Conservation (phyloP, 2,797 vertebrate species). For the Rhincodon typus region DNA sequence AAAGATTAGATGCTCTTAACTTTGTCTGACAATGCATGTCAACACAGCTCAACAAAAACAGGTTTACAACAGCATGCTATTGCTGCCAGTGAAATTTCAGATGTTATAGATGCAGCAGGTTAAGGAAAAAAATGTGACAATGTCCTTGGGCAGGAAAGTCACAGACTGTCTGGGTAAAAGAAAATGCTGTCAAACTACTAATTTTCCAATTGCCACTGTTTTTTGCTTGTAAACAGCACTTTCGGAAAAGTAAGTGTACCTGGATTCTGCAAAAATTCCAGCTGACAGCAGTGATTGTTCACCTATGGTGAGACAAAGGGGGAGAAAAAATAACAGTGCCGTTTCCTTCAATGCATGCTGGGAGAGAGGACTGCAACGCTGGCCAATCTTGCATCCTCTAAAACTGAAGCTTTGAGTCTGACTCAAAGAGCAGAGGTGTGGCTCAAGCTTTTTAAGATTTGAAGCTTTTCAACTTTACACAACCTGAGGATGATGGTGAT, state of each 20-base stretch:
- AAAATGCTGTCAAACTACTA: neutral
- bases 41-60: neutral
- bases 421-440: neutral
- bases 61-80: neutral
- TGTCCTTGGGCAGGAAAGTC: neutral
- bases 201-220: neutral
- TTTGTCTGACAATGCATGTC: neutral
- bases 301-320: too few species aligned
- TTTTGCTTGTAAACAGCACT: neutral
- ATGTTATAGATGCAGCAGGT: neutral
- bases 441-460: neutral
- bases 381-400: neutral
- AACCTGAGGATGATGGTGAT: neutral
- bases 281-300: neutral
- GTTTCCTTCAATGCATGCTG: neutral
- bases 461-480: neutral
- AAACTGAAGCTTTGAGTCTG: neutral
- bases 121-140: neutral
- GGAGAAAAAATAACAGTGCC: neutral
- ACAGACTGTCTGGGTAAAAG: neutral
- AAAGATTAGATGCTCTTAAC: neutral
- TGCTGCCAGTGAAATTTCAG: neutral
- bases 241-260: neutral
- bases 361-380: too few species aligned
- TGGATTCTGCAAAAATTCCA: neutral